Percentiles rank a stretch among this genome's conserved stretches.
Evolutionary conservation across 2,113 vertebrate genomes (phyloP).

Genomic region (Jacana jacana): DNA sequence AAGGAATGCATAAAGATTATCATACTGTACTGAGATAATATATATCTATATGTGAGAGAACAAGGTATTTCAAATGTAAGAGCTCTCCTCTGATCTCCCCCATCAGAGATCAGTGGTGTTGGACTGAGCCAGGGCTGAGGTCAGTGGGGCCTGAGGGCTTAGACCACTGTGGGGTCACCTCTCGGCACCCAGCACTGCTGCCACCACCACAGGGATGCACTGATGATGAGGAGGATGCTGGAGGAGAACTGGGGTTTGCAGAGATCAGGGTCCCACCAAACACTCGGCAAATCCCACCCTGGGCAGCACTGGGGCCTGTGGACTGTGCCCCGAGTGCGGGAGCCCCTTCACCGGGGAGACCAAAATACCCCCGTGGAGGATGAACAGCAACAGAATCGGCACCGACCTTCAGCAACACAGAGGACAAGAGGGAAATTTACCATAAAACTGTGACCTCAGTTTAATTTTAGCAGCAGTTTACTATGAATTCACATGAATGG

Average conservation of each 20-base stretch:
- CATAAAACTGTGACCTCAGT: not conserved
- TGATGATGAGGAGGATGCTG: not conserved
- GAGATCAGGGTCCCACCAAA: not conserved
- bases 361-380: not conserved
- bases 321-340: not conserved
- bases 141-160: not conserved
- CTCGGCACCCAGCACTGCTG: not conserved
- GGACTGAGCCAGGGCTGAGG: rapidly evolving
- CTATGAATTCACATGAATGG: not conserved
- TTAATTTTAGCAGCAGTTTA: not conserved
- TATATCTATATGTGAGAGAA: not conserved
- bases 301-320: rapidly evolving
- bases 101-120: not conserved
- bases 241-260: not conserved
- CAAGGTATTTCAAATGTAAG: not conserved
- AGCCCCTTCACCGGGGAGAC: not conserved
- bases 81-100: not conserved
- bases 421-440: not conserved
- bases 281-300: rapidly evolving
- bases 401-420: not conserved
- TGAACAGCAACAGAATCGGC: not conserved
- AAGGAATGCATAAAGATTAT: not conserved
- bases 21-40: not conserved
- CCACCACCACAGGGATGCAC: not conserved
- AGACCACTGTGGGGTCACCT: not conserved